Evolutionary conservation across 2,888 invertebrate genomes (phyloP), one percentile per base, ranked within the genome.

Genomic region (Thysanoteuthis rhombus): DNA sequence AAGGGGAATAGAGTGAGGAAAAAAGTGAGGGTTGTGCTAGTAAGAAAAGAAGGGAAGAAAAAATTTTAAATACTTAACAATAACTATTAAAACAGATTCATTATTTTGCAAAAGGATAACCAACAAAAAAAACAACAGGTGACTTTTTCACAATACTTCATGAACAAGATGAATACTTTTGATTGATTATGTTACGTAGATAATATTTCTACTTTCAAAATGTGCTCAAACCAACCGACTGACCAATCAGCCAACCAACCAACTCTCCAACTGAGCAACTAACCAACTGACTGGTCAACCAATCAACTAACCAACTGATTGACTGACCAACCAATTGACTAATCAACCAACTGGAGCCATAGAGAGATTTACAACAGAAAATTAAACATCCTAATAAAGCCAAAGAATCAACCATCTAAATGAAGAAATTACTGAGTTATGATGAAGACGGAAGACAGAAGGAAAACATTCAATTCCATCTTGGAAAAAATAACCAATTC

Each of bases 121-220:
- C n/a, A n/a, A n/a, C n/a, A n/a, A n/a, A n/a, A n/a, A n/a, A 75
- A 75, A 75, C 75, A 75, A 75, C 75, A 75, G 75, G 75, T 75
- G 19, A 75, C 75, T 75, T 75, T 75, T 75, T 19, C 16, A 75
- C n/a, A 22, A 36, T 32, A 58, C 32, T 58, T 58, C 58, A 58
- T 58, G 52, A 58, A 32, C 16, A 45, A 19, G 19, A 45, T 0
- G 25, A 75, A 75, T 75, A 19, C n/a, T 75, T 75, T 22, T 75
- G 32, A n/a, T 32, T n/a, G n/a, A n/a, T 75, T 75, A 75, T n/a
- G n/a, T 75, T n/a, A 75, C n/a, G 10, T 75, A 75, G 32, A 75
- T n/a, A 75, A 75, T 32, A 75, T 75, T 32, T 75, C 75, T 32
- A n/a, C 10, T n/a, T 75, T 75, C n/a, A 5, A 32, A 75, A 75